phyloP scores from a whole-genome alignment of 2,113 vertebrate genomes.

The Oreochromis aureus region DNA sequence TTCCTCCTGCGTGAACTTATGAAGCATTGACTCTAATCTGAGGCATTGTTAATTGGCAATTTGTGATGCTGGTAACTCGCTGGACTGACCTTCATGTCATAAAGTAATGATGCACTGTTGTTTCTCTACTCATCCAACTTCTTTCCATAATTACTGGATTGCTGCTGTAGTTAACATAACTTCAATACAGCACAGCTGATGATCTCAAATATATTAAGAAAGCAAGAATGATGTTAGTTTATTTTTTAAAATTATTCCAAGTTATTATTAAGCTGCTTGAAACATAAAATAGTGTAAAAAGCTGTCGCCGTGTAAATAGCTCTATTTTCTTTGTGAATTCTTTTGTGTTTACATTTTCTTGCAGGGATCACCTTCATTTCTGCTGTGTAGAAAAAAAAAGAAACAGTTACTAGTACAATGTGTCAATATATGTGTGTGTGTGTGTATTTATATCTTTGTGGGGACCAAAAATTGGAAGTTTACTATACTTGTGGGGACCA shows the following conservation, averaged over 20 bases:
- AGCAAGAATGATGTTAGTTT: neutral
- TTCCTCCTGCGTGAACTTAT: neutral
- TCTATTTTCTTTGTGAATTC: neutral
- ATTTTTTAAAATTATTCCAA: accelerated
- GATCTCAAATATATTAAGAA: neutral
- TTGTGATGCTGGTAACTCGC: neutral
- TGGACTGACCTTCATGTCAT: neutral
- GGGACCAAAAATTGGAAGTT: neutral
- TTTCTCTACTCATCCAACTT: neutral
- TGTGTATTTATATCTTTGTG: neutral
- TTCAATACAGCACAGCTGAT: neutral
- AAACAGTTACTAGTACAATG: neutral
- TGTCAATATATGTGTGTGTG: no score
- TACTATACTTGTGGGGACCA: neutral
- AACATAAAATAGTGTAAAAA: neutral
- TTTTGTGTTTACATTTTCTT: neutral
- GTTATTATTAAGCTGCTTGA: neutral
- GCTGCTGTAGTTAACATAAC: neutral
- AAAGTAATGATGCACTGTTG: neutral
- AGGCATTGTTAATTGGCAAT: neutral
- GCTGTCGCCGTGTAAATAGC: neutral
- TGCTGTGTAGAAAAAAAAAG: neutral
- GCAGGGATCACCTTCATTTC: neutral
- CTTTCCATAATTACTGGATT: accelerated
- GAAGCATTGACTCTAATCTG: neutral